Evolutionary conservation across 2,797 vertebrate species (phyloP), one percentile per base, ranked within the genome.

Genomic region (Acipenser ruthenus): DNA sequence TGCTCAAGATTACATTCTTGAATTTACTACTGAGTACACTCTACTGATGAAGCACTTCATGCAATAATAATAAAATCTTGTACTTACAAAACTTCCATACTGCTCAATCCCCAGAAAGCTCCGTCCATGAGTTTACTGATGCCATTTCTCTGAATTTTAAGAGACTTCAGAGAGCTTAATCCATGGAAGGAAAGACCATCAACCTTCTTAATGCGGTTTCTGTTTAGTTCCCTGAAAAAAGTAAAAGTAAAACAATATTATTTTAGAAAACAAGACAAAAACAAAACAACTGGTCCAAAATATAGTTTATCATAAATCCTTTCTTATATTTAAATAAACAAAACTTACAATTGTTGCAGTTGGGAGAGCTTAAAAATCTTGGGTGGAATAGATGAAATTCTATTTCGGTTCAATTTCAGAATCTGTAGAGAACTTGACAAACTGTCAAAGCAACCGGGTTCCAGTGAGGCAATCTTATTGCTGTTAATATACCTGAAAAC

Each of bases 101-200:
- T 95, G 86, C 90, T 91, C 73, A 99, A 88, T 37, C 95, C 95
- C 94, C 94, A 98, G 77, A 99, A 97, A 11, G 95, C 95, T 0
- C 96, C 96, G 50, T 98, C 96, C 95, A 97, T 96, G 68, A 99
- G 91, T 60, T 88, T 92, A 0, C 70, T 86, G 55, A 98, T 82
- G 10, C 92, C 87, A 23, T 98, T 98, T 69, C 92, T 88, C 84
- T 98, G 96, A 80, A 99, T 90, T 75, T 87, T 94, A 70, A 99
- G 80, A 23, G 91, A 95, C 70, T 90, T 93, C 23, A 99, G 89
- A 8, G 88, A 82, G 47, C 91, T 86, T 60, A 99, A 91, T 2
- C 95, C 94, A 69, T 97, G 94, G 82, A 99, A 99, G 0, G 93
- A 91, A 74, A 98, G 85, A 1, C 96, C 95, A 77, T 98, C 94